These are phyloP conservation scores for Phyllotis vaccarum DNA, from an alignment of 2,797 vertebrate genomes.

Conservation along the genomic window DNA sequence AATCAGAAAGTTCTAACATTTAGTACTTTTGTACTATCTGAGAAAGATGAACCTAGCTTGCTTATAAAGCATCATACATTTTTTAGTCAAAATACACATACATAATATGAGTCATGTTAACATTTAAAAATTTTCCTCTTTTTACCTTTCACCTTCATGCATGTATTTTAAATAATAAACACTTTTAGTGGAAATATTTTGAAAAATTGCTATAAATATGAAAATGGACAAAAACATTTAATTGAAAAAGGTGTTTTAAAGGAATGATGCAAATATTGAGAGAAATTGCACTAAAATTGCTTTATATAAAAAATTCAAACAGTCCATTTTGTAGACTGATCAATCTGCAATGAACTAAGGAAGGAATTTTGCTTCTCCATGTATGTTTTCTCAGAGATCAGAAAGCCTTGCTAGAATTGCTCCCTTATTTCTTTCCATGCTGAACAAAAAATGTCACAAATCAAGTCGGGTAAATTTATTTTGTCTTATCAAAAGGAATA, in stretches of 20 bases:
- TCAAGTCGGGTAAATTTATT: slow-evolving; percentile 58
- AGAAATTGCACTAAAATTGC: slow-evolving; percentile 54
- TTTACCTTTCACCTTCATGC: background rate
- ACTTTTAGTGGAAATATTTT: background rate
- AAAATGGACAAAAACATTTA: background rate
- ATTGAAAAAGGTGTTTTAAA: slow-evolving; percentile 27
- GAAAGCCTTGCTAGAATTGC: slow-evolving; percentile 34
- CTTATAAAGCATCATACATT: background rate
- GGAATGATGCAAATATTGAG: background rate
- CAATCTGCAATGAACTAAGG: slow-evolving; percentile 64
- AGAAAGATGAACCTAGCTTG: background rate
- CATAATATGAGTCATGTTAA: background rate
- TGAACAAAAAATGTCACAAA: slow-evolving; percentile 71
- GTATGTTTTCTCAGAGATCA: slow-evolving; percentile 70
- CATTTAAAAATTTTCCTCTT: background rate
- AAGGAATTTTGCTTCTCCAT: slow-evolving; percentile 68
- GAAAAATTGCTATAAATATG: background rate
- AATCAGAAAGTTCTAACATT: slow-evolving; percentile 8
- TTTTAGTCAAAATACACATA: background rate
- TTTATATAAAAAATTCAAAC: slow-evolving; percentile 55
- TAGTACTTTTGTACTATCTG: background rate
- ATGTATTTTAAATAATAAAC: background rate
- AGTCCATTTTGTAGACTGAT: slow-evolving; percentile 38
- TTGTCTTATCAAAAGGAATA: slow-evolving; percentile 54
- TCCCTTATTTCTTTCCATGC: slow-evolving; percentile 61